Base-by-base conservation (phyloP, 2,888 invertebrate genomes). In the Aelia acuminata region DNA sequence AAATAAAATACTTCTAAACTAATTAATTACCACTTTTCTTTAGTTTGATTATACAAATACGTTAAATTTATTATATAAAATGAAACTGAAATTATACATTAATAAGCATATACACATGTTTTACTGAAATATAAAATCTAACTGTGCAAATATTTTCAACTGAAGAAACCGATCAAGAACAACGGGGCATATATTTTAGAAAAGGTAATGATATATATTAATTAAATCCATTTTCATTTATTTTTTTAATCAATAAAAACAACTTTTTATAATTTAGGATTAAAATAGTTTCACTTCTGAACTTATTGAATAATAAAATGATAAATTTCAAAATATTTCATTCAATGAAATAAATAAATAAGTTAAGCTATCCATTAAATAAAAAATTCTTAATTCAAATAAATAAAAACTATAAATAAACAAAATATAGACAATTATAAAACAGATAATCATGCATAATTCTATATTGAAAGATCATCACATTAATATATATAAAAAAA, bases 271-370 rank as follows among this genome's bases (percentile, higher is more conserved):
- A 2, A 57, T 3, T n/a, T 3, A 57, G n/a, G 26, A 57, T 26
- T 57, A 57, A 26, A 26, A 57, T 57, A 57, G 11, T 57, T 57
- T 70, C 63, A 70, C 63, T 70, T 70, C 63, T 70, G 63, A 70
- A 70, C 18, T 70, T 15, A 70, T 7, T 35, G 1, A 35, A 35
- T 20, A 5, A 35, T n/a, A 53, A 53, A 22, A 22, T 15, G 0
- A 53, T 70, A 70, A 70, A 70, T 70, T 70, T 70, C 2, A 31
- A 70, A 70, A 35, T 0, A 70, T 7, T 26, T 70, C 13, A 70
- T 70, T 18, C 7, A 31, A 70, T 18, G 18, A 31, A 70, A 35
- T 70, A 35, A 70, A 18, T n/a, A n/a, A 70, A 35, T 20, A 35
- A 35, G 5, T 18, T 63, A 70, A 35, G 18, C 31, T 70, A 70